Evolutionary conservation across 2,888 invertebrate species (phyloP).

Genomic region (Calephelis perditalis): DNA sequence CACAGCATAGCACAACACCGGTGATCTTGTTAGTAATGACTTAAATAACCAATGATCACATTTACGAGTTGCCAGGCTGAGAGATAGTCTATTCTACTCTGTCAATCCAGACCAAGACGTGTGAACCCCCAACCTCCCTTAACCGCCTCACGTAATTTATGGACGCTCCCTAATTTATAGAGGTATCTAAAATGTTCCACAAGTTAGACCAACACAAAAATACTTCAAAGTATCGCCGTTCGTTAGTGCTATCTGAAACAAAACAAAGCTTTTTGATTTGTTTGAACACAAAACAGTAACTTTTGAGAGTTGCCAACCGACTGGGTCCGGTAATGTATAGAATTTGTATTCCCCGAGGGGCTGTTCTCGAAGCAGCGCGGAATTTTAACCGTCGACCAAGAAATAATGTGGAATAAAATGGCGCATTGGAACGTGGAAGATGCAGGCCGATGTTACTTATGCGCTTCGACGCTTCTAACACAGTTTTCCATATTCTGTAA

Average conservation of each 20-base stretch:
- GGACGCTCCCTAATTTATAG: too few species aligned
- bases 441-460: slow-evolving; percentile 25
- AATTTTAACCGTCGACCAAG: slow-evolving; percentile 61
- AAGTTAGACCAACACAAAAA: too few species aligned
- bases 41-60: too few species aligned
- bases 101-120: too few species aligned
- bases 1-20: too few species aligned
- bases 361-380: slow-evolving; percentile 49
- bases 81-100: too few species aligned
- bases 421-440: slow-evolving; percentile 60
- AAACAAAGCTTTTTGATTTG: slow-evolving; percentile 17
- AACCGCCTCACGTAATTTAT: too few species aligned
- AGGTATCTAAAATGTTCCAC: too few species aligned
- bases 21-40: too few species aligned
- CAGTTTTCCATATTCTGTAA: slow-evolving; percentile 19
- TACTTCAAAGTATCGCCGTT: neutral
- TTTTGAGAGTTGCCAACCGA: slow-evolving; percentile 54
- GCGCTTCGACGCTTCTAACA: slow-evolving; percentile 16
- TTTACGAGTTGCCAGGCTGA: too few species aligned
- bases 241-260: slow-evolving; percentile 3
- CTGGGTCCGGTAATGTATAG: slow-evolving; percentile 39
- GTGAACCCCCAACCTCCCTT: too few species aligned
- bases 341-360: slow-evolving; percentile 64
- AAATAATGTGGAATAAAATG: slow-evolving; percentile 68
- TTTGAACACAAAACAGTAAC: slow-evolving; percentile 16